These are phyloP conservation scores for Excalfactoria chinensis DNA, from an alignment of 2,113 vertebrate genomes.

Conservation along the genomic window DNA sequence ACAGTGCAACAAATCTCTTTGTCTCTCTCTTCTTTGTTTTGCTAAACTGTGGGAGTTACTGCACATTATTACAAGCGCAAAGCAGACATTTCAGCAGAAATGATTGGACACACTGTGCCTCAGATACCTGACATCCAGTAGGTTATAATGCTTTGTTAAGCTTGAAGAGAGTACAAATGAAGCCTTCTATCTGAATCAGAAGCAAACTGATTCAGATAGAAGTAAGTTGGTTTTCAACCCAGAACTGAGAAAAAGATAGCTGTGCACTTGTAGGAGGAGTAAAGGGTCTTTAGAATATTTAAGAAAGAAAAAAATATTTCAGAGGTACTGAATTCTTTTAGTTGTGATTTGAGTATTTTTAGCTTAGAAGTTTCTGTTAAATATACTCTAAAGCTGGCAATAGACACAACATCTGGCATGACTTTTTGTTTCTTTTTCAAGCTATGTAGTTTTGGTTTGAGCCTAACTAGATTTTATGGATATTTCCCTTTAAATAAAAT, in stretches of 20 bases:
- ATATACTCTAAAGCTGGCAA: rapidly evolving
- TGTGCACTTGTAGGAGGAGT: not conserved
- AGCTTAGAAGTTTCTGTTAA: not conserved
- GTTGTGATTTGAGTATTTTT: not conserved
- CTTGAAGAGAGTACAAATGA: not conserved
- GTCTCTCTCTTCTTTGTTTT: not conserved
- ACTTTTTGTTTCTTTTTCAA: not conserved
- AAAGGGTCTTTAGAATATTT: not conserved
- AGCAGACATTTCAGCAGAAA: not conserved
- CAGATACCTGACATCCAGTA: not conserved
- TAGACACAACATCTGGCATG: not conserved
- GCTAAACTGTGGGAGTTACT: not conserved
- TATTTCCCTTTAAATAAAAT: rapidly evolving
- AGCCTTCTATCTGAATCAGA: not conserved
- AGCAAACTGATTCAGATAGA: not conserved
- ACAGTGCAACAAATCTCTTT: not conserved
- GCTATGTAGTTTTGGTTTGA: not conserved
- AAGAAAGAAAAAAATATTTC: not conserved
- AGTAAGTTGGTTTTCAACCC: not conserved
- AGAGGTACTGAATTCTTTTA: rapidly evolving
- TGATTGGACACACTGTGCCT: not conserved
- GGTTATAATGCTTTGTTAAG: not conserved
- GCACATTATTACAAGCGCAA: not conserved
- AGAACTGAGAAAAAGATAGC: not conserved
- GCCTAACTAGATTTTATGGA: rapidly evolving